Evolutionary conservation across 2,797 vertebrate genomes (phyloP).

Genomic region (Rhinichthys osculus): DNA sequence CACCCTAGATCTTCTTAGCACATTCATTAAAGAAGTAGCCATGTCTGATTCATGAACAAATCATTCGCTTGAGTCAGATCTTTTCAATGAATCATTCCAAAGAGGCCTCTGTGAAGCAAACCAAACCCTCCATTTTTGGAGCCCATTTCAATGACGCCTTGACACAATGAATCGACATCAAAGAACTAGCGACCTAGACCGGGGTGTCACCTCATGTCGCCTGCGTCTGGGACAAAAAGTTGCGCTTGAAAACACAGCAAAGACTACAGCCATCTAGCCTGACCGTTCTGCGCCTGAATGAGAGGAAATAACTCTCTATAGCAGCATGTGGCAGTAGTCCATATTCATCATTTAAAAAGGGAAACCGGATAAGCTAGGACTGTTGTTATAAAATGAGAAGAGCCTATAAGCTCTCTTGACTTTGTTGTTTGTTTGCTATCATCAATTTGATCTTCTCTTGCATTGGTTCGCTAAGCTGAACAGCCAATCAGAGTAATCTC

Average conservation of each 20-base stretch:
- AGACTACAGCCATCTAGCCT: not conserved
- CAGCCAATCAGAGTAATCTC: not conserved
- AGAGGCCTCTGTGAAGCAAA: not conserved
- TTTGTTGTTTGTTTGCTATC: not conserved
- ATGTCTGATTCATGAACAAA: conserved; percentile 19
- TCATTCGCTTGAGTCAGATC: not conserved
- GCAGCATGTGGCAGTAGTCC: not conserved
- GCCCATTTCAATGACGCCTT: not conserved
- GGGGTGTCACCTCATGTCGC: not conserved
- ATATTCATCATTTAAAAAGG: not conserved
- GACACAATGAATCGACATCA: not conserved
- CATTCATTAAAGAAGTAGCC: not conserved
- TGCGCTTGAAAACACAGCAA: not conserved
- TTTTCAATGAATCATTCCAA: conserved; percentile 21
- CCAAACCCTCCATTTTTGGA: not conserved
- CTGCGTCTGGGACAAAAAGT: not conserved
- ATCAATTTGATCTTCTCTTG: not conserved
- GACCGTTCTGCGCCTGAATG: not conserved
- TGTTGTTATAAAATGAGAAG: not conserved
- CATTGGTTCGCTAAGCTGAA: not conserved
- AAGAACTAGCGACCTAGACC: not conserved
- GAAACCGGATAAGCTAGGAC: not conserved
- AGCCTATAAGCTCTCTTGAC: not conserved
- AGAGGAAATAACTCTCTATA: not conserved
- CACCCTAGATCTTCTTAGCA: not conserved